phyloP scores from a whole-genome alignment of 2,797 vertebrate genomes.

The Eulemur coronatus region DNA sequence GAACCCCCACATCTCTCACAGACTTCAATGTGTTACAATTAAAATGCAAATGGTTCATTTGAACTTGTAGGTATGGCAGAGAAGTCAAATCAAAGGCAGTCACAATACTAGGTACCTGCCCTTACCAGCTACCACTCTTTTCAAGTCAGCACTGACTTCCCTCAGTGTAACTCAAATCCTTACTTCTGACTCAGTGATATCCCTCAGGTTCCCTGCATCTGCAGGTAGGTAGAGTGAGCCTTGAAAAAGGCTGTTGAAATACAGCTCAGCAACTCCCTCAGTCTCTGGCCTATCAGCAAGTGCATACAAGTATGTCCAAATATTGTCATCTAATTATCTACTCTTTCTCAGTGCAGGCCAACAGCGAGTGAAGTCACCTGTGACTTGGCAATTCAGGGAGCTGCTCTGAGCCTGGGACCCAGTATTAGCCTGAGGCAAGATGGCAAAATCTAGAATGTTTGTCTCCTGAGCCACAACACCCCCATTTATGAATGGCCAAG shows the following conservation, averaged over 20 bases:
- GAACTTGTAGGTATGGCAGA: neutral
- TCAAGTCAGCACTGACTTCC: neutral
- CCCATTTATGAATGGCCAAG: neutral
- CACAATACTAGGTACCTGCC: neutral
- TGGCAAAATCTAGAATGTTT: neutral
- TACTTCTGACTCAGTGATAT: neutral
- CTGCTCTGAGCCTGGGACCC: neutral
- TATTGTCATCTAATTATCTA: conserved; percentile 38
- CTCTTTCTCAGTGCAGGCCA: neutral
- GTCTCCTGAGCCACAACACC: neutral
- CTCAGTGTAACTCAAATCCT: neutral
- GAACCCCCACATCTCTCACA: neutral
- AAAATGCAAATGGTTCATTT: conserved; percentile 36
- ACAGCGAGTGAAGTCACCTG: neutral
- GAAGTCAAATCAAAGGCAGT: neutral
- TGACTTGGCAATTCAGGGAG: neutral
- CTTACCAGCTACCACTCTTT: neutral
- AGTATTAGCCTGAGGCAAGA: neutral
- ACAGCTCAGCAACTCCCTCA: neutral
- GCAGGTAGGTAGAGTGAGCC: neutral
- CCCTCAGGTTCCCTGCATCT: neutral
- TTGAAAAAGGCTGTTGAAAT: conserved; percentile 20
- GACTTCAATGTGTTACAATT: neutral
- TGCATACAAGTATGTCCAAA: conserved; percentile 21
- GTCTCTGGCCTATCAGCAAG: conserved; percentile 14